A percentile compares a stretch with the other conserved stretches of the same genome.
phyloP scores from a whole-genome alignment of 2,113 vertebrate genomes.

The Menidia beryllina region DNA sequence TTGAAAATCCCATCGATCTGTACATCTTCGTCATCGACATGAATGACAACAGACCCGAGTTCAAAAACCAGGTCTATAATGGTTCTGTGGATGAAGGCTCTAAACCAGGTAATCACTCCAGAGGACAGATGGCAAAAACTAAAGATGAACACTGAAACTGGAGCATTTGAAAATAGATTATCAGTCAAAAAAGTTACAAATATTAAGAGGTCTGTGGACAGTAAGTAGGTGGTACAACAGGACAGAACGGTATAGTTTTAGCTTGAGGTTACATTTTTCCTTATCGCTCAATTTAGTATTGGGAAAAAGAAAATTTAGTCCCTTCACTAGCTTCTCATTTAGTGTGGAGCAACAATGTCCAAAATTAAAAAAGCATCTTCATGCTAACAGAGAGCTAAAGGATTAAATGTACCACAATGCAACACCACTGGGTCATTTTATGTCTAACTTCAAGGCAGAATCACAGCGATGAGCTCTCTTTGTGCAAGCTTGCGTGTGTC shows the following conservation, averaged over 20 bases:
- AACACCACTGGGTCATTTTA: constrained; percentile 68
- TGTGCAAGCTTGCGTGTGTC: constrained; percentile 40
- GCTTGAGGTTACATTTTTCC: constrained; percentile 39
- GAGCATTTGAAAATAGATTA: background rate
- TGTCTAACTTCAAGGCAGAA: constrained; percentile 53
- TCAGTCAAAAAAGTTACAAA: background rate
- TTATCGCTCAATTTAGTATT: constrained; percentile 57
- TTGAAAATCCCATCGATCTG: constrained; percentile 98
- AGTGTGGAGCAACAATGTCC: constrained; percentile 35
- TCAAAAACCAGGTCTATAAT: constrained; percentile 95
- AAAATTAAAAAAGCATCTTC: constrained; percentile 61
- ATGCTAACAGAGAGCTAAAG: constrained; percentile 60
- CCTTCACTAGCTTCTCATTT: constrained; percentile 61
- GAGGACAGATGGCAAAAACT: constrained; percentile 6
- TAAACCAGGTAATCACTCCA: constrained; percentile 88
- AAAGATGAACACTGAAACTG: background rate
- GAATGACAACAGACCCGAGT: constrained; percentile 98
- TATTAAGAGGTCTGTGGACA: background rate
- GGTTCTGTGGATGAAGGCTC: constrained; percentile 96
- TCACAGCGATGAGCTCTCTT: constrained; percentile 48
- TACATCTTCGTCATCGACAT: constrained; percentile 99
- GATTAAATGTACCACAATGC: constrained; percentile 70
- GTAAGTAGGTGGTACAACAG: constrained; percentile 6
- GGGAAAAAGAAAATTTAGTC: constrained; percentile 40
- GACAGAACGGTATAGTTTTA: constrained; percentile 38